Evolutionary conservation across 2,888 invertebrate species (phyloP).

Genomic region (Dexiosoma caninum): DNA sequence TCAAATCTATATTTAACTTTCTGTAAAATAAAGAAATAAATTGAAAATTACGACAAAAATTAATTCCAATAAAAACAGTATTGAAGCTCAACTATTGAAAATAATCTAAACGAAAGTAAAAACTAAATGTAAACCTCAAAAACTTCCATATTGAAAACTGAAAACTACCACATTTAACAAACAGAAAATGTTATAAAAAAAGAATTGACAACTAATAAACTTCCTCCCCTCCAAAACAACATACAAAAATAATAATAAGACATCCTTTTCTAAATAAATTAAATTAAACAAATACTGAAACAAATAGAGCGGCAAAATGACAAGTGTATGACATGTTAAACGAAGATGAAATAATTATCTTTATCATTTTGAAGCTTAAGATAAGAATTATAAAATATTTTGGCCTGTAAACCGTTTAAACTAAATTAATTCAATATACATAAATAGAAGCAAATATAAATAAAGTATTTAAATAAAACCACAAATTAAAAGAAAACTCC

Average conservation of each 20-base stretch:
- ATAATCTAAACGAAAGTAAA: slow-evolving; percentile 51
- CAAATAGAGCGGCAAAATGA: background rate
- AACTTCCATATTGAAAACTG: slow-evolving; percentile 64
- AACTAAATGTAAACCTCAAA: slow-evolving; percentile 57
- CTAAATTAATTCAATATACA: slow-evolving; percentile 24
- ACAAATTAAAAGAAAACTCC: slow-evolving; percentile 45
- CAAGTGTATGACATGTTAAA: background rate
- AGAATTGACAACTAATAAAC: slow-evolving; percentile 52
- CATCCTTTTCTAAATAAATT: slow-evolving; percentile 3
- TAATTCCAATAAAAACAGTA: slow-evolving; percentile 56
- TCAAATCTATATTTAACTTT: slow-evolving; percentile 56
- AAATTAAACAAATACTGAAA: slow-evolving; percentile 18
- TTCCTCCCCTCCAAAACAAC: slow-evolving; percentile 47
- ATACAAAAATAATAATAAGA: slow-evolving; percentile 3
- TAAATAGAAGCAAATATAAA: slow-evolving; percentile 7
- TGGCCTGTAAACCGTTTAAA: slow-evolving; percentile 60
- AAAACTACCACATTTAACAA: slow-evolving; percentile 49
- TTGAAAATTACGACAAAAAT: slow-evolving; percentile 29
- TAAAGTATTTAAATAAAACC: slow-evolving; percentile 51
- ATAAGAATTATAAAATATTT: slow-evolving; percentile 22
- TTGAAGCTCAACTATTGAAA: slow-evolving; percentile 60
- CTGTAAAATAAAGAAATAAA: slow-evolving; percentile 32
- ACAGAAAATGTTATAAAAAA: background rate
- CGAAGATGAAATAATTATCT: background rate
- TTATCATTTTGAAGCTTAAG: background rate